These are phyloP conservation scores for Sesia bembeciformis DNA, from an alignment of 2,888 invertebrate species.

Conservation along the genomic window DNA sequence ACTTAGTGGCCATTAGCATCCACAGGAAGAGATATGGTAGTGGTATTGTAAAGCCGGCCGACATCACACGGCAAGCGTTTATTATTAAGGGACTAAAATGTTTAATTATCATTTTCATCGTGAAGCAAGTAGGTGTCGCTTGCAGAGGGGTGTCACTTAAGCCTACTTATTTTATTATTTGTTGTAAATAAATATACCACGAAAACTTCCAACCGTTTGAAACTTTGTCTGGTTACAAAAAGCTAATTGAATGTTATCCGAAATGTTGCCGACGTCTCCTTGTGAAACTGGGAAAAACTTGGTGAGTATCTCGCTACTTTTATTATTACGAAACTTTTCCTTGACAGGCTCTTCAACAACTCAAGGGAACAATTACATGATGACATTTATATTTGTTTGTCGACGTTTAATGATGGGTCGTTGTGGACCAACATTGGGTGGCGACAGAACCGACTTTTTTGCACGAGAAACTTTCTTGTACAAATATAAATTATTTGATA, in stretches of 20 bases:
- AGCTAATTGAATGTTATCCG: constrained; percentile 50
- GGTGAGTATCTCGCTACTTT: constrained; percentile 33
- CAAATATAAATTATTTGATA: not conserved
- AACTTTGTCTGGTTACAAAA: constrained; percentile 24
- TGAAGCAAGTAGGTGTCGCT: no score
- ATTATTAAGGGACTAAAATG: no score
- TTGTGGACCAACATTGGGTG: constrained; percentile 1
- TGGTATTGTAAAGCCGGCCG: no score
- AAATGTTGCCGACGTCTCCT: constrained; percentile 31
- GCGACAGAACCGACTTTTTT: constrained; percentile 1
- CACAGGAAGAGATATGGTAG: no score
- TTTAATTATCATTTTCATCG: no score
- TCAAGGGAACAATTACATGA: constrained; percentile 26
- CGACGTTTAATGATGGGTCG: constrained; percentile 1
- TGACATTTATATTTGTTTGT: constrained; percentile 30
- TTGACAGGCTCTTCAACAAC: constrained; percentile 26
- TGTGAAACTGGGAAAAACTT: constrained; percentile 31
- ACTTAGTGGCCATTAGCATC: no score
- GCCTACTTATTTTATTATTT: not conserved
- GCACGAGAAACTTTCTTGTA: not conserved
- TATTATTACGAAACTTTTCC: constrained; percentile 48
- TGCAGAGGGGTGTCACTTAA: no score
- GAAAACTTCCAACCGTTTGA: constrained; percentile 13
- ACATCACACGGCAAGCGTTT: no score
- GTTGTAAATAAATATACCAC: constrained; percentile 5